Evolutionary conservation across 2,888 invertebrate species (phyloP).

Genomic region (Chirona hameri): DNA sequence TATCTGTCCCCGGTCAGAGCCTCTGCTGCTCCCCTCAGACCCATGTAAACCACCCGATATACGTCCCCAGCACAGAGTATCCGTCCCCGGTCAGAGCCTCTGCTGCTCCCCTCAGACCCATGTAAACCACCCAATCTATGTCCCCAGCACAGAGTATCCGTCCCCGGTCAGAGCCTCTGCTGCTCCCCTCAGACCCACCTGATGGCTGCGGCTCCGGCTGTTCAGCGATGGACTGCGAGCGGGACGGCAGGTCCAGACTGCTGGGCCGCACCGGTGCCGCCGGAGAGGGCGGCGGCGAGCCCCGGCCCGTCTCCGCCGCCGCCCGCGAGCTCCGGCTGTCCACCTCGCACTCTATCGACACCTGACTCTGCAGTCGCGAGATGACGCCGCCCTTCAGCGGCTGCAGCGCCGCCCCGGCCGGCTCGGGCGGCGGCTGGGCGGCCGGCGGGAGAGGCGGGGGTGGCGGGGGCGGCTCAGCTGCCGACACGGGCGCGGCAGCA

Average conservation of each 20-base stretch:
- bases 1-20: no score
- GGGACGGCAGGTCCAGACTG: neutral
- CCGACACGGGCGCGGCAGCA: neutral
- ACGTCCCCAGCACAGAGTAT: no score
- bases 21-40: no score
- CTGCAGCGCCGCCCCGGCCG: neutral
- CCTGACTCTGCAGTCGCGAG: constrained; percentile 1
- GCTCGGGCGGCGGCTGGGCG: neutral
- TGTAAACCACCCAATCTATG: no score
- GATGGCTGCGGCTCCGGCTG: neutral
- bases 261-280: neutral
- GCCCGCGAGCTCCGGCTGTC: neutral
- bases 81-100: no score
- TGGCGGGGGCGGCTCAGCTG: neutral
- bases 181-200: neutral
- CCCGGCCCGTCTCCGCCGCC: neutral
- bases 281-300: neutral
- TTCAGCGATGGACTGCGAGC: neutral
- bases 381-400: constrained; percentile 9
- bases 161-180: no score
- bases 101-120: no score
- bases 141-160: no score
- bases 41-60: no score
- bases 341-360: constrained; percentile 12
- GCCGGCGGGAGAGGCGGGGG: neutral